phyloP scores from a whole-genome alignment of 1,140 invertebrate genomes.

The Papilio glaucus region DNA sequence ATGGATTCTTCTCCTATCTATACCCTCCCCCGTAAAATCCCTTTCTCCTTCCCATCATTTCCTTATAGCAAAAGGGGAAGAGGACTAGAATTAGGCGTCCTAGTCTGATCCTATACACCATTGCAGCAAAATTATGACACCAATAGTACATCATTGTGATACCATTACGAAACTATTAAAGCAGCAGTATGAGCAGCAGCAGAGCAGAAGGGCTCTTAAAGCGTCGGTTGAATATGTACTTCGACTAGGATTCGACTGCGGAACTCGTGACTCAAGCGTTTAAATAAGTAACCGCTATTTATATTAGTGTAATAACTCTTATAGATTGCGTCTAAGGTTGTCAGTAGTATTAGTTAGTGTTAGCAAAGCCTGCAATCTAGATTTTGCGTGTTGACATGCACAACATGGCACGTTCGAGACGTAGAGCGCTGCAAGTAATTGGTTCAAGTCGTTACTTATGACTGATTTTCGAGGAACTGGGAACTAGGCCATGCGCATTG shows the following conservation, averaged over 20 bases:
- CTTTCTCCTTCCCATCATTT: no score
- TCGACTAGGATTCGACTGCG: background rate
- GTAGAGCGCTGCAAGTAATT: slow-evolving; percentile 28
- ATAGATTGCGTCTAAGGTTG: slow-evolving; percentile 19
- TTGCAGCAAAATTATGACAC: no score
- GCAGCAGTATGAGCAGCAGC: no score
- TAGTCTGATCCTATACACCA: no score
- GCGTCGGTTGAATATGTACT: no score
- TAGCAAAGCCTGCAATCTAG: slow-evolving; percentile 32
- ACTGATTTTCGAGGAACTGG: slow-evolving; percentile 32
- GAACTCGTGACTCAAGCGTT: background rate
- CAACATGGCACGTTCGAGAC: slow-evolving; percentile 34
- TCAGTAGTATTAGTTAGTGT: slow-evolving; percentile 27
- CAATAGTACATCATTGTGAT: no score
- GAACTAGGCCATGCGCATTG: slow-evolving; percentile 33
- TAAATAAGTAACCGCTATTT: background rate
- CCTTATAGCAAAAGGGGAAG: no score
- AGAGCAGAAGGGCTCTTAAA: no score
- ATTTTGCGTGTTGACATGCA: slow-evolving; percentile 37
- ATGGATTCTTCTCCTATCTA: no score
- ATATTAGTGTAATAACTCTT: slow-evolving; percentile 10
- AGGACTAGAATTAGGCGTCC: no score
- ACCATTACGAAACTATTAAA: no score
- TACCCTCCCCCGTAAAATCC: no score
- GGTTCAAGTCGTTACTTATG: slow-evolving; percentile 30